A percentile compares a stretch with the other conserved stretches of the same genome.
Evolutionary conservation across 2,797 vertebrate species (phyloP).

Genomic region (Florisuga fusca): DNA sequence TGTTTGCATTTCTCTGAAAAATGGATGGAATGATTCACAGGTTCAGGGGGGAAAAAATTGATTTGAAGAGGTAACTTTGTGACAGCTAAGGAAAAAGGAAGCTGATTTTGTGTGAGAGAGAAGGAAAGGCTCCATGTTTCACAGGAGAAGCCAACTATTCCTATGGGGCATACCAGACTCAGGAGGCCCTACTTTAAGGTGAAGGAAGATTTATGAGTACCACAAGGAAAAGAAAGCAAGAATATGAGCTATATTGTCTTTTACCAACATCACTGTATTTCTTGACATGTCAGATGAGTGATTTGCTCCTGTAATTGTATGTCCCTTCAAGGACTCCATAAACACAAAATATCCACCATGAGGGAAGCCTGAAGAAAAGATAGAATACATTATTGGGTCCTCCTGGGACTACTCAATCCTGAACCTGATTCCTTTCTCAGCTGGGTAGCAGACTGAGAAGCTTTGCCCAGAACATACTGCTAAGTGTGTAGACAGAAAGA

Average conservation of each 20-base stretch:
- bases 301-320: constrained; percentile 17
- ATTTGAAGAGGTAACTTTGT: rapidly evolving
- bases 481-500: background rate
- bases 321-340: background rate
- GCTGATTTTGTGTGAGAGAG: background rate
- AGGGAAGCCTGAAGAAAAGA: background rate
- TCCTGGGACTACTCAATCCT: background rate
- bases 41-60: background rate
- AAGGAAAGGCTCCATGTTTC: background rate
- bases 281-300: background rate
- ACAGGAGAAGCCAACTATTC: background rate
- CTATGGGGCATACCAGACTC: background rate
- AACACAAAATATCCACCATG: background rate
- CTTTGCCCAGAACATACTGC: background rate
- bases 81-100: background rate
- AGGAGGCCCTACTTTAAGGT: background rate
- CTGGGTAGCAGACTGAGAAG: background rate
- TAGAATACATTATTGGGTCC: background rate
- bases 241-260: background rate
- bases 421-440: background rate
- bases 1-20: constrained; percentile 23
- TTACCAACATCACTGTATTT: background rate
- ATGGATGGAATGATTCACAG: background rate
- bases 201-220: background rate
- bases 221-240: background rate